phyloP scores from a whole-genome alignment of 2,888 invertebrate species.

The Craniophora ligustri region DNA sequence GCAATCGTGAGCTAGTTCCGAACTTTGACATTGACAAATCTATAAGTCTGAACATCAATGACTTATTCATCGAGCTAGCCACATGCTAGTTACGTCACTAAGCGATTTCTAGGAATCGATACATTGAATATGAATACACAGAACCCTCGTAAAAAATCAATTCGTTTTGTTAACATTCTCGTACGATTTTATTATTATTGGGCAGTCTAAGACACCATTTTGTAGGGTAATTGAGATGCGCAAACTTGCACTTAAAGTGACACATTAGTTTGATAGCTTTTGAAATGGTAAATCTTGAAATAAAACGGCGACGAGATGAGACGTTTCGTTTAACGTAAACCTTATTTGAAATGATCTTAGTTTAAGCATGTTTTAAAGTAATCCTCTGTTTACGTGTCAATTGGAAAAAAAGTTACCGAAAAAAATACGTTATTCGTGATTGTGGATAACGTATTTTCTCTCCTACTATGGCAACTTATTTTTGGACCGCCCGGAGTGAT shows the following conservation, averaged over 20 bases:
- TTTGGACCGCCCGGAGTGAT: too few species aligned
- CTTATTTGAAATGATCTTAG: neutral
- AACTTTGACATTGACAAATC: slow-evolving; percentile 24
- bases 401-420: too few species aligned
- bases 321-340: too few species aligned
- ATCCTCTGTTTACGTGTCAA: too few species aligned
- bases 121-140: slow-evolving; percentile 23
- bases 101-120: slow-evolving; percentile 38
- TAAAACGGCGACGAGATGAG: too few species aligned
- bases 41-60: slow-evolving; percentile 36
- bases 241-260: slow-evolving; percentile 14
- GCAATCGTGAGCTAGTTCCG: neutral
- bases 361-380: too few species aligned
- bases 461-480: too few species aligned
- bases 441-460: too few species aligned
- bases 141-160: slow-evolving; percentile 29
- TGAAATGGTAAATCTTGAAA: too few species aligned
- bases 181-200: slow-evolving; percentile 32
- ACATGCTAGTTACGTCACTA: slow-evolving; percentile 39
- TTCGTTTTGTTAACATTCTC: slow-evolving; percentile 34
- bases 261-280: neutral
- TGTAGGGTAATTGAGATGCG: slow-evolving; percentile 17
- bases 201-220: slow-evolving; percentile 29
- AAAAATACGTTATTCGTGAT: too few species aligned
- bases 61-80: slow-evolving; percentile 35